phyloP scores from a whole-genome alignment of 2,113 vertebrate species.

The Notarius lentiginosus region DNA sequence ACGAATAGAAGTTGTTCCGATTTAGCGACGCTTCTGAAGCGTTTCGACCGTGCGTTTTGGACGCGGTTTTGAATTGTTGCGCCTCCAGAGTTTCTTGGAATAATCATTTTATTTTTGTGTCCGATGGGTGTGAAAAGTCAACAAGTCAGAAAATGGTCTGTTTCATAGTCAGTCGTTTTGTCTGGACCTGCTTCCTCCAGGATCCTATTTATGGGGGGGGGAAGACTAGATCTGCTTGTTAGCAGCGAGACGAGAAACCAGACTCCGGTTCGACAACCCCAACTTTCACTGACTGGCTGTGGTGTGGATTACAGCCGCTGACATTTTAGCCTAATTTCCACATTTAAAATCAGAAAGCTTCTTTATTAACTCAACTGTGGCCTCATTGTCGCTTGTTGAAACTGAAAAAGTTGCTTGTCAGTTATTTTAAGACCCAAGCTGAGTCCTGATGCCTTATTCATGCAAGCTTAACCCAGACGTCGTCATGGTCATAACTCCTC shows the following conservation, averaged over 20 bases:
- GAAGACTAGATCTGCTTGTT: background rate
- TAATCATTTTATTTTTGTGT: background rate
- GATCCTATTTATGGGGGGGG: background rate
- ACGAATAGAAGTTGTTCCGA: background rate
- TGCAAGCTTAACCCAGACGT: background rate
- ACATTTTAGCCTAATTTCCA: constrained; percentile 21
- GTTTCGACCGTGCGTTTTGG: background rate
- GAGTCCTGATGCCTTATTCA: background rate
- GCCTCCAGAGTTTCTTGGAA: constrained; percentile 6
- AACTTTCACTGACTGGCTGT: background rate
- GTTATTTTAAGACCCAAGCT: background rate
- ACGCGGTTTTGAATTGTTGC: background rate
- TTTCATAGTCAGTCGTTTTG: background rate
- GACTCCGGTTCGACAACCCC: background rate
- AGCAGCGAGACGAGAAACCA: background rate
- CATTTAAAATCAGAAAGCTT: constrained; percentile 40
- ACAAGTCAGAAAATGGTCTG: constrained; percentile 8
- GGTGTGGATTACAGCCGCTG: constrained; percentile 24
- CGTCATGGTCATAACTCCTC: background rate
- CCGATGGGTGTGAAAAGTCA: background rate
- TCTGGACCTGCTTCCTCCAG: constrained; percentile 15
- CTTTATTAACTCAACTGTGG: constrained; percentile 16
- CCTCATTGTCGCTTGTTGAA: constrained; percentile 34
- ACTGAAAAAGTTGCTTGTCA: background rate
- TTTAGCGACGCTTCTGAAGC: background rate